Conservation (phyloP, 2,888 invertebrate species). For the Mesoligia furuncula region DNA sequence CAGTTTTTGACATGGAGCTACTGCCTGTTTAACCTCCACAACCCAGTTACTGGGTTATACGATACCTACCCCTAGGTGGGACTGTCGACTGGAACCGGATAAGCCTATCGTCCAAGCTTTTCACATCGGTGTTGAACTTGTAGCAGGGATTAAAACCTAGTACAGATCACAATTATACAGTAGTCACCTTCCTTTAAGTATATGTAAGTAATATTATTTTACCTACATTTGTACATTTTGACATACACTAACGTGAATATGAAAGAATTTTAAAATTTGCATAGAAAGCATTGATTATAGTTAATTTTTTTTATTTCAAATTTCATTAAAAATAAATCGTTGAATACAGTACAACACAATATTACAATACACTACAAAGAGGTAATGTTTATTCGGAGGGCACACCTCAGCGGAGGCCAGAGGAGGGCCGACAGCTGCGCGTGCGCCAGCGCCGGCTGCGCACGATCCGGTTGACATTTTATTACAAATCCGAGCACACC, state of each 20-base stretch:
- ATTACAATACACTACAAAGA: constrained; percentile 76
- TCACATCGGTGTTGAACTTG: too few relatives aligned
- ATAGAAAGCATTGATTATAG: constrained; percentile 6
- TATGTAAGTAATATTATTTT: background rate
- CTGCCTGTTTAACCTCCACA: too few relatives aligned
- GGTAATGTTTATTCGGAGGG: constrained; percentile 84
- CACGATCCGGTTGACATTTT: constrained; percentile 85
- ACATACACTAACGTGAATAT: background rate
- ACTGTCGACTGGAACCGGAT: too few relatives aligned
- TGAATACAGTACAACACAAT: constrained; percentile 72
- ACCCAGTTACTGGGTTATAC: too few relatives aligned
- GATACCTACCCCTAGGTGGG: too few relatives aligned
- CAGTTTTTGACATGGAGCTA: too few relatives aligned
- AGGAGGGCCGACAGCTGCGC: constrained; percentile 86
- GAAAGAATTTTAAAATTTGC: background rate
- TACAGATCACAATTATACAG: background rate
- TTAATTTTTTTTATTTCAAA: constrained; percentile 39
- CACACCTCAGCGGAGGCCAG: constrained; percentile 76
- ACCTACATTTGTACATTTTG: background rate
- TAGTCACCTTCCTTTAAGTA: background rate
- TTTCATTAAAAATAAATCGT: constrained; percentile 59
- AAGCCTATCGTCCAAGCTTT: too few relatives aligned
- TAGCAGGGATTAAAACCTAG: too few relatives aligned
- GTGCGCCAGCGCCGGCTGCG: constrained; percentile 86
- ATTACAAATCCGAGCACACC: constrained; percentile 88